Evolutionary conservation across 2,888 invertebrate species (phyloP).

Genomic region (Gymnoscelis rufifasciata): DNA sequence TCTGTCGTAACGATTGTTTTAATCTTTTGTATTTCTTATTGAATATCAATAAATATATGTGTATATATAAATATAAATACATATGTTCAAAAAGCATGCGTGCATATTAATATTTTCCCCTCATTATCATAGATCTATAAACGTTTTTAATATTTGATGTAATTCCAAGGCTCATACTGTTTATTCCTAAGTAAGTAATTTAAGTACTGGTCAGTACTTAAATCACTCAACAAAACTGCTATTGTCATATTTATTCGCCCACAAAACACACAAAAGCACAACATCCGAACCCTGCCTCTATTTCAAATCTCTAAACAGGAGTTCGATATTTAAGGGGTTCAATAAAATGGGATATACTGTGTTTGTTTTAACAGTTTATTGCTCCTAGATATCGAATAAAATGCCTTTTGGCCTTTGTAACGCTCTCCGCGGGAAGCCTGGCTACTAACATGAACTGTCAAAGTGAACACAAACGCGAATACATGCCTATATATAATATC

Average conservation of each 20-base stretch:
- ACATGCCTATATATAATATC: neutral
- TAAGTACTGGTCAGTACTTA: too few relatives aligned
- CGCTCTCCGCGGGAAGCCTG: slow-evolving; percentile 37
- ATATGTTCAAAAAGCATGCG: too few relatives aligned
- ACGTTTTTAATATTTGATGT: too few relatives aligned
- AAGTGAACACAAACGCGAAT: neutral
- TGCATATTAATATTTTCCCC: too few relatives aligned
- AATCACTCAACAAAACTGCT: too few relatives aligned
- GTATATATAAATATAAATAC: too few relatives aligned
- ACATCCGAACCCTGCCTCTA: neutral
- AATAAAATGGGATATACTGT: slow-evolving; percentile 26
- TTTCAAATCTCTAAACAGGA: slow-evolving; percentile 14
- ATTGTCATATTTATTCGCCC: neutral
- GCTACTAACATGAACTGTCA: slow-evolving; percentile 14
- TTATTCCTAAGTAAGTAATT: too few relatives aligned
- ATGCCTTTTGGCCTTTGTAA: slow-evolving; percentile 33
- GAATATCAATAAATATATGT: too few relatives aligned
- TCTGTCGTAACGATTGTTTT: too few relatives aligned
- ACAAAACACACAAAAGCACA: neutral
- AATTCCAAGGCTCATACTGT: too few relatives aligned
- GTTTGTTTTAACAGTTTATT: slow-evolving; percentile 23
- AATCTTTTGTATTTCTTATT: too few relatives aligned
- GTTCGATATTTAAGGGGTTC: slow-evolving; percentile 8
- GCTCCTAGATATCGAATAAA: slow-evolving; percentile 16
- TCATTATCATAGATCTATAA: too few relatives aligned